These are phyloP conservation scores for Tonatia bakeri DNA, from an alignment of 2,113 vertebrate species.

Conservation along the genomic window DNA sequence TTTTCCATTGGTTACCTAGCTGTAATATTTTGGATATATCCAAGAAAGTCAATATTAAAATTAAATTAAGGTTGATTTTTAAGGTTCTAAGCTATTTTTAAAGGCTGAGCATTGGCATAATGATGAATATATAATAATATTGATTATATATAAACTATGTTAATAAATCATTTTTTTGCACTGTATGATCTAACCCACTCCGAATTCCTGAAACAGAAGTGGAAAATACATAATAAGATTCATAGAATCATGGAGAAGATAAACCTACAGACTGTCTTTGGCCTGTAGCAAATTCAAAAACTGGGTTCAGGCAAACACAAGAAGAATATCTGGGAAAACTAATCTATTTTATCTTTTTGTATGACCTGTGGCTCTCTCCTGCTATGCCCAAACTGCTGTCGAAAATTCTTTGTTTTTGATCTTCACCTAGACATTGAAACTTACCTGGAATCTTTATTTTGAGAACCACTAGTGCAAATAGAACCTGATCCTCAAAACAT, in stretches of 20 bases:
- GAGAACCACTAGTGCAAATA: slow-evolving; percentile 21
- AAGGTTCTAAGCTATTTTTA: background rate
- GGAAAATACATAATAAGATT: background rate
- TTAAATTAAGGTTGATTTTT: background rate
- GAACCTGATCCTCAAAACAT: background rate
- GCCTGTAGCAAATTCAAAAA: background rate
- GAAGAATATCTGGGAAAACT: background rate
- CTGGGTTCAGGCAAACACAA: background rate
- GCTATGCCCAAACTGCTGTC: background rate
- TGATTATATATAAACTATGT: background rate
- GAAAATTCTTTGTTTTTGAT: slow-evolving; percentile 24
- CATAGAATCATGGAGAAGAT: background rate
- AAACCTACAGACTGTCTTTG: background rate
- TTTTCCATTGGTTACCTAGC: slow-evolving; percentile 20
- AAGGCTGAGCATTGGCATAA: background rate
- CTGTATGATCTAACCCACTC: background rate
- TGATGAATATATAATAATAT: background rate
- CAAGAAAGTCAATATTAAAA: background rate
- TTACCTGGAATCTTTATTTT: slow-evolving; percentile 8
- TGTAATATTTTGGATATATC: background rate
- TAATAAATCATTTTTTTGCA: background rate
- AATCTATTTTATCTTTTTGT: slow-evolving; percentile 15
- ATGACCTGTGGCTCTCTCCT: background rate
- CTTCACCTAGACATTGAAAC: background rate
- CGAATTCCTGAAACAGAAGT: background rate